Conservation (phyloP, 2,888 invertebrate genomes). For the Vannuccia rotundouncinata region DNA sequence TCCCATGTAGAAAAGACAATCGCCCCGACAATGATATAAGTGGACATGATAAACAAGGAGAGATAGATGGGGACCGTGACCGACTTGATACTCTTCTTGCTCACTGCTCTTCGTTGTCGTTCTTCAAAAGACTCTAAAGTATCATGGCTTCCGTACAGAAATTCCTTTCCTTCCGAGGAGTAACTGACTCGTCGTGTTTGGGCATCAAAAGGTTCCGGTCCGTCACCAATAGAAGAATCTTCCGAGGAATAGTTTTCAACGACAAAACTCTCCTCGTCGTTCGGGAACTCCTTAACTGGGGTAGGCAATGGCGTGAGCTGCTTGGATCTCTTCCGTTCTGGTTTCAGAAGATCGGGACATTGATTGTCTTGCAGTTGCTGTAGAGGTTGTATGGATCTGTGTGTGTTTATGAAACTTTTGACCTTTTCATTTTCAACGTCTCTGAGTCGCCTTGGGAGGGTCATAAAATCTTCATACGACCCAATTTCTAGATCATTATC, state of each 20-base stretch:
- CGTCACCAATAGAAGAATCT: neutral
- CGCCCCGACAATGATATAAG: slow-evolving; percentile 38
- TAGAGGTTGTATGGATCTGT: neutral
- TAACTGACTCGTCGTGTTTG: slow-evolving; percentile 15
- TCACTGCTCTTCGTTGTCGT: neutral
- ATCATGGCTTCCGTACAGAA: neutral
- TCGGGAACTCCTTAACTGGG: neutral
- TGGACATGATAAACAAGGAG: slow-evolving; percentile 33
- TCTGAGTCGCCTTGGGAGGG: neutral
- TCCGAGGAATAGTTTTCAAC: neutral
- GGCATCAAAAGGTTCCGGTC: neutral
- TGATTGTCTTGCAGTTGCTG: neutral
- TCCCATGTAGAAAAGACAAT: slow-evolving; percentile 39
- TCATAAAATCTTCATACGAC: slow-evolving; percentile 20
- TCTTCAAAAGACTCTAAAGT: neutral
- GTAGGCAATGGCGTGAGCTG: neutral
- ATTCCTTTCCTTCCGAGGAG: neutral
- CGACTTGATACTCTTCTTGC: slow-evolving; percentile 17
- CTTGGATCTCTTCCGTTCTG: neutral
- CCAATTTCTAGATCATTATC: slow-evolving; percentile 33
- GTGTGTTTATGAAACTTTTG: neutral
- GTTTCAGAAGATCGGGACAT: neutral
- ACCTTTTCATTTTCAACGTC: slow-evolving; percentile 1
- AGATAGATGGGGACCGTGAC: slow-evolving; percentile 40
- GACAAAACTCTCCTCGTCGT: neutral